Evolutionary conservation across 2,888 invertebrate genomes (phyloP).

Genomic region (Phyto melanocephala): DNA sequence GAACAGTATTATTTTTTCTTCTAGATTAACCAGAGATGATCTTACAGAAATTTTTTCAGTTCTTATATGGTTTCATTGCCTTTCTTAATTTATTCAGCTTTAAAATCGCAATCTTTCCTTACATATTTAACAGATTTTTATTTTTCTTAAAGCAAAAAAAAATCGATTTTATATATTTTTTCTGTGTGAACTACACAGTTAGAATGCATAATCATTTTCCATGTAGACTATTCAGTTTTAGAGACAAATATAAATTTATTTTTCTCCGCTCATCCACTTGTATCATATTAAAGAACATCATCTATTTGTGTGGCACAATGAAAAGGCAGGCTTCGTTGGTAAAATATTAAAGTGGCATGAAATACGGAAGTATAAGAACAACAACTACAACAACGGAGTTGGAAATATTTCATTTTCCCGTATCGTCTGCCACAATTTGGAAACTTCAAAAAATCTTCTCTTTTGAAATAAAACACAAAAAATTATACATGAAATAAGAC

Average conservation of each 20-base stretch:
- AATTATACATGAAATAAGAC: slow-evolving; percentile 26
- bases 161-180: slow-evolving; percentile 50
- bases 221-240: neutral
- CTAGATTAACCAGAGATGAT: slow-evolving; percentile 22
- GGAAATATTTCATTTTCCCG: slow-evolving; percentile 62
- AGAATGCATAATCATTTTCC: slow-evolving; percentile 58
- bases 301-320: slow-evolving; percentile 6
- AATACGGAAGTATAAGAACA: slow-evolving; percentile 33
- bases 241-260: neutral
- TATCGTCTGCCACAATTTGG: slow-evolving; percentile 51
- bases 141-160: slow-evolving; percentile 35
- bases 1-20: too few relatives aligned
- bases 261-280: slow-evolving; percentile 37
- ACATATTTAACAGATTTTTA: neutral
- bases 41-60: neutral
- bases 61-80: neutral
- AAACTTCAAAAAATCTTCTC: neutral
- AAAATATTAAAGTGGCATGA: slow-evolving; percentile 45
- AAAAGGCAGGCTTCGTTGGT: slow-evolving; percentile 4
- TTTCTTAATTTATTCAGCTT: neutral
- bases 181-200: slow-evolving; percentile 41
- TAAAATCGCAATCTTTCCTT: neutral
- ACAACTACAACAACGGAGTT: slow-evolving; percentile 28
- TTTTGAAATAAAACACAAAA: neutral
- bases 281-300: neutral